Conservation (phyloP, 2,113 vertebrate species). For the Procavia capensis region DNA sequence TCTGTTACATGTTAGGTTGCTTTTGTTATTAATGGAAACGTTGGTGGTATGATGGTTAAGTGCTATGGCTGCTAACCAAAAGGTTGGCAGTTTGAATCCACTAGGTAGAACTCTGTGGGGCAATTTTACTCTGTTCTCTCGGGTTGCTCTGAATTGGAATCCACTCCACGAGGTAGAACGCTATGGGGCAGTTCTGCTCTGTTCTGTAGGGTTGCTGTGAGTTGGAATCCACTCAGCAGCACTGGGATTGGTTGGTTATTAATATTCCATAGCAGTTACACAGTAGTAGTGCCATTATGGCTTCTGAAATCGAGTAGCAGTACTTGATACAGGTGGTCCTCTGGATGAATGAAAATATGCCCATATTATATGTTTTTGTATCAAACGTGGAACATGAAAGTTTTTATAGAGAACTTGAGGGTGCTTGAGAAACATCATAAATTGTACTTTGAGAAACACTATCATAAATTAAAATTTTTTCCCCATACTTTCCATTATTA, state of each 20-base stretch:
- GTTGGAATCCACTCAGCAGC: no score
- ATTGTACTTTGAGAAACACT: neutral
- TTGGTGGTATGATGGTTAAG: no score
- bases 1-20: neutral
- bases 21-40: conserved; percentile 45
- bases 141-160: no score
- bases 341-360: neutral
- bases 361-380: neutral
- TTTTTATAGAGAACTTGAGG: neutral
- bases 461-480: neutral
- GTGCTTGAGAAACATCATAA: neutral
- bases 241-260: no score
- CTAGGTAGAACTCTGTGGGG: no score
- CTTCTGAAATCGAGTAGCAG: neutral
- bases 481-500: neutral
- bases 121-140: no score
- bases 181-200: no score
- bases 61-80: no score
- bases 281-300: neutral
- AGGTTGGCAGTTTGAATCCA: no score
- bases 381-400: neutral
- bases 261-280: neutral
- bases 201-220: no score
- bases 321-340: neutral
- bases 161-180: no score